Evolutionary conservation across 1,140 invertebrate genomes (phyloP), one percentile per base, ranked within the genome.

Genomic region (Chlorops oryzae): DNA sequence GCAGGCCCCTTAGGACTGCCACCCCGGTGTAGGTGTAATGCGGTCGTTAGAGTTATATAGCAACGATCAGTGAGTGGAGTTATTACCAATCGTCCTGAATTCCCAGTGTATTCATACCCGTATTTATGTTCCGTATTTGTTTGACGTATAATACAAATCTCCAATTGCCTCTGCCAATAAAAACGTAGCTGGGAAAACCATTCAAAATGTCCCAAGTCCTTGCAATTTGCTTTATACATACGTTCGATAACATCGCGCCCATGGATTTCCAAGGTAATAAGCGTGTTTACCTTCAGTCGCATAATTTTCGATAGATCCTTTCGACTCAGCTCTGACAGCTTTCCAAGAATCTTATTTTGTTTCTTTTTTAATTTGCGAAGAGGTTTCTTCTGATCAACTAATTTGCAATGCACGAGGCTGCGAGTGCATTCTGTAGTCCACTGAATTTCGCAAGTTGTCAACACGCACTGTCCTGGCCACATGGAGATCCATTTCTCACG

Each of bases 81-180:
- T 43, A 92, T 87, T n/a, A 90, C 90, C 2, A 95, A 78, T 52
- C 92, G 79, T 15, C 85, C 84, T n/a, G 86, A 86, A 72, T 93
- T 94, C 2, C 90, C 90, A n/a, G 92, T 84, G 63, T 96, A 96
- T 73, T 96, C 92, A 69, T 94, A 95, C 1, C 88, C 90, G 62
- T 88, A 87, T n/a, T 77, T 71, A 47, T 84, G 86, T 34, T 71
- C 76, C 0, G 86, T 87, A 62, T 87, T 88, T 0, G 85, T 87
- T 62, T 87, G 85, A 32, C 79, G 74, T 27, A 86, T 81, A 39
- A 81, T 72, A 53, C 85, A 86, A 50, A 86, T 77, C 56, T 87
- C 81, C 9, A 84, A 74, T 32, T 88, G 83, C n/a, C 84, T 80
- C 61, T 92, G 88, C 90, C 90, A 94, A 70, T 92, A 94, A 70